Conservation (phyloP, 2,888 invertebrate genomes). For the Temnothorax ravouxi region DNA sequence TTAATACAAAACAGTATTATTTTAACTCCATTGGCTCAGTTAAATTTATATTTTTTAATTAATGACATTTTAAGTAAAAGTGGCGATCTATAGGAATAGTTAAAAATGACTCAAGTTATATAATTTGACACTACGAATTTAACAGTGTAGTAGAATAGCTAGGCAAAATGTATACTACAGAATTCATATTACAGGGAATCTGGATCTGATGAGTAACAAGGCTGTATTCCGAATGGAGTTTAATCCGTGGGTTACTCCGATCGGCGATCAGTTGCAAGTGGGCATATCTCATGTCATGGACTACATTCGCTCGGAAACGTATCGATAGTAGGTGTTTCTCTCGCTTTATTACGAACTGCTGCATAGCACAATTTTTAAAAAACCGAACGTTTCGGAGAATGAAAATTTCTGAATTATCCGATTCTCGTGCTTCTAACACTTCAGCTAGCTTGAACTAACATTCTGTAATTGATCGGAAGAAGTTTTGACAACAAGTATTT, state of each 20-base stretch:
- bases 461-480: not conserved
- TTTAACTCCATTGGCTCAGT: too few species aligned
- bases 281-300: slow-evolving; percentile 98
- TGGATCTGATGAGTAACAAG: slow-evolving; percentile 97
- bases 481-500: not conserved
- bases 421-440: not conserved
- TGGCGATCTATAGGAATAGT: too few species aligned
- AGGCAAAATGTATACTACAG: not conserved
- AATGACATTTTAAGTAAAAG: too few species aligned
- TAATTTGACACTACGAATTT: too few species aligned
- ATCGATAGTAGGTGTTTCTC: slow-evolving; percentile 92
- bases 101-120: too few species aligned
- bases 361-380: not conserved
- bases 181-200: slow-evolving; percentile 88
- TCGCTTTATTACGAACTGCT: not conserved
- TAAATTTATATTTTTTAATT: too few species aligned
- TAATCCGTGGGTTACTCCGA: slow-evolving; percentile 99
- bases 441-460: not conserved
- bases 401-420: not conserved
- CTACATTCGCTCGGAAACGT: slow-evolving; percentile 97
- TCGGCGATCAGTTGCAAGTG: slow-evolving; percentile 97
- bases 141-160: not conserved
- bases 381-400: not conserved
- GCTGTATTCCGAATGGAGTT: slow-evolving; percentile 97
- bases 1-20: too few species aligned